Evolutionary conservation across 2,113 vertebrate species (phyloP), one percentile per base, ranked within the genome.

Genomic region (Odocoileus hemionus): DNA sequence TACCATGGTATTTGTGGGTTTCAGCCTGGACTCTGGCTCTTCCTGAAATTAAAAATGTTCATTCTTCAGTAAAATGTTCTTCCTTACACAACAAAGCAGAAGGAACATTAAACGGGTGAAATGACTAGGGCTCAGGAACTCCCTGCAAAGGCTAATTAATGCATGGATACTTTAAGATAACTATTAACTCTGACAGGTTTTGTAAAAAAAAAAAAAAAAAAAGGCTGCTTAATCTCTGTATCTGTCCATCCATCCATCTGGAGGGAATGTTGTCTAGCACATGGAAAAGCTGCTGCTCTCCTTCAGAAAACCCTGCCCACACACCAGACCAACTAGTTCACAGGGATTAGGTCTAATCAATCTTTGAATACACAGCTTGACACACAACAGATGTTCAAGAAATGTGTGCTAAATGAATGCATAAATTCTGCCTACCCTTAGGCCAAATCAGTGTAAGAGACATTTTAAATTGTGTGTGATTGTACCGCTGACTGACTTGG

Each of bases 1-100:
- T 98, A 96, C 93, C 91, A 91, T 98, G 93, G 16, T 52, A 85
- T 79, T 83, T 87, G 23, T 85, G 50, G 52, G 57, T 30, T 95
- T 94, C 86, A 61, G 3, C 45, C 26, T 54, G 89, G 61, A 92
- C 88, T 55, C 60, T 58, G 83, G 52, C 84, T 97, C 94, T 96
- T 87, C 78, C 95, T 28, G 1, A 96, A 86, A 94, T 23, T 52
- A 88, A 96, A 50, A 85, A 28, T 25, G 26, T 96, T 84, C 52
- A 97, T 25, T 84, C 91, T 97, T 94, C 61, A 86, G 5, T 97
- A 94, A 57, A 76, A 78, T 50, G 21, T 47, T 14, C 13, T 93
- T 93, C 82, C 94, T 96, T 87, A 88, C 61, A 28, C 7, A 64
- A 50, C 30, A 90, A 76, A 96, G 61, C 67, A 78, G 33, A 80